Conservation (phyloP, 1,140 invertebrate genomes). For the Psix sp. region DNA sequence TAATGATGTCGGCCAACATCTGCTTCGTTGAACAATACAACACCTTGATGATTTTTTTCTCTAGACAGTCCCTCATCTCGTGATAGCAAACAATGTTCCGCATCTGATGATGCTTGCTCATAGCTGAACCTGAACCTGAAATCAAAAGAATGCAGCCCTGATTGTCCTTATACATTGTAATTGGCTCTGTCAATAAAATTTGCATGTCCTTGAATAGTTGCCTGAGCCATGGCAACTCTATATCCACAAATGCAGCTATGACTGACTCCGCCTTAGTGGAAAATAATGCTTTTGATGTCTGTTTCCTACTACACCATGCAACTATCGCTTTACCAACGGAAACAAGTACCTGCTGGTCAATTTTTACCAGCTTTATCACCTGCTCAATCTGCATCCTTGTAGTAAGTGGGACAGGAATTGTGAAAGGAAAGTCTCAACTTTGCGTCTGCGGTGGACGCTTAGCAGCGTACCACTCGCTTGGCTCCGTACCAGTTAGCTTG, state of each 20-base stretch:
- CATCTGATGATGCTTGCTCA: constrained; percentile 64
- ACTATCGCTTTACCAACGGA: constrained; percentile 37
- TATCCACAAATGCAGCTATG: constrained; percentile 31
- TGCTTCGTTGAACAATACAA: constrained; percentile 19
- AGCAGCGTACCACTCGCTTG: constrained; percentile 27
- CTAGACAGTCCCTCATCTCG: constrained; percentile 49
- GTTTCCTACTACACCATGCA: constrained; percentile 58
- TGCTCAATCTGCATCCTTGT: constrained; percentile 36
- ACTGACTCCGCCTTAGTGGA: constrained; percentile 61
- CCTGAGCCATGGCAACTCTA: constrained; percentile 12
- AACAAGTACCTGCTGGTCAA: constrained; percentile 55
- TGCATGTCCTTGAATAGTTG: constrained; percentile 12
- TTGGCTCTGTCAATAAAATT: neutral
- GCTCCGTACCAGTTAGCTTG: constrained; percentile 26
- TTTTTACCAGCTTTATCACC: constrained; percentile 48
- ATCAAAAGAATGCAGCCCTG: constrained; percentile 24
- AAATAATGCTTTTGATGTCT: constrained; percentile 50
- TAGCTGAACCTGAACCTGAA: constrained; percentile 7
- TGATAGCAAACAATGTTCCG: constrained; percentile 52
- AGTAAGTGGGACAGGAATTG: constrained; percentile 1
- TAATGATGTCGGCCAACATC: constrained; percentile 35
- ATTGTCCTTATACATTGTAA: constrained; percentile 8
- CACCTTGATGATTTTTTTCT: constrained; percentile 33
- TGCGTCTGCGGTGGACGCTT: neutral
- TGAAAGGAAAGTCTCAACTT: neutral